A percentile compares a stretch with the other conserved stretches of the same genome.
Conservation (phyloP, 2,888 invertebrate genomes). For the Synanthedon formicaeformis region DNA sequence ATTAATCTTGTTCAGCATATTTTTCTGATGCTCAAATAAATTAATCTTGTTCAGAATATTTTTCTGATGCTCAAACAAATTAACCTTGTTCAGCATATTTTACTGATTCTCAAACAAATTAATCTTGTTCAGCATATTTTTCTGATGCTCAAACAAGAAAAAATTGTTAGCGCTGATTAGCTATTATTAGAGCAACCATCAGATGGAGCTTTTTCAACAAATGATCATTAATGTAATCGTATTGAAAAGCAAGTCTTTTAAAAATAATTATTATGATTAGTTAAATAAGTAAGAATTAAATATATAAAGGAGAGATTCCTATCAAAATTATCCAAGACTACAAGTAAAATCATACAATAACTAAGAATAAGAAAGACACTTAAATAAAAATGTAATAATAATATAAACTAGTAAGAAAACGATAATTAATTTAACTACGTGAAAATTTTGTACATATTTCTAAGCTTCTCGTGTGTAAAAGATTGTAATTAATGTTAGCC, state of each 20-base stretch:
- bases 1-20: background rate
- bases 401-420: too few relatives aligned
- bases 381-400: too few relatives aligned
- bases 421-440: constrained; percentile 52
- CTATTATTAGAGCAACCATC: constrained; percentile 31
- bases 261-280: too few relatives aligned
- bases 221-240: background rate
- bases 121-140: background rate
- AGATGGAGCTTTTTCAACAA: constrained; percentile 27
- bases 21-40: background rate
- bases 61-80: background rate
- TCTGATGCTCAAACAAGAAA: background rate
- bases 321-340: too few relatives aligned
- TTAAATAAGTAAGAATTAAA: too few relatives aligned
- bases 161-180: background rate
- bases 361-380: too few relatives aligned
- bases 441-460: constrained; percentile 58
- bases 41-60: background rate
- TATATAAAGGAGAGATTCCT: too few relatives aligned
- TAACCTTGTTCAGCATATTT: too few relatives aligned
- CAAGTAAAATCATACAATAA: too few relatives aligned
- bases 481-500: constrained; percentile 6
- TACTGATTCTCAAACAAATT: background rate
- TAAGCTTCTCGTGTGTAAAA: constrained; percentile 43
- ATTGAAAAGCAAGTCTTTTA: too few relatives aligned